Percentiles rank a stretch among this genome's conserved stretches.
Conservation (phyloP, 2,113 vertebrate genomes). For the Daubentonia madagascariensis region DNA sequence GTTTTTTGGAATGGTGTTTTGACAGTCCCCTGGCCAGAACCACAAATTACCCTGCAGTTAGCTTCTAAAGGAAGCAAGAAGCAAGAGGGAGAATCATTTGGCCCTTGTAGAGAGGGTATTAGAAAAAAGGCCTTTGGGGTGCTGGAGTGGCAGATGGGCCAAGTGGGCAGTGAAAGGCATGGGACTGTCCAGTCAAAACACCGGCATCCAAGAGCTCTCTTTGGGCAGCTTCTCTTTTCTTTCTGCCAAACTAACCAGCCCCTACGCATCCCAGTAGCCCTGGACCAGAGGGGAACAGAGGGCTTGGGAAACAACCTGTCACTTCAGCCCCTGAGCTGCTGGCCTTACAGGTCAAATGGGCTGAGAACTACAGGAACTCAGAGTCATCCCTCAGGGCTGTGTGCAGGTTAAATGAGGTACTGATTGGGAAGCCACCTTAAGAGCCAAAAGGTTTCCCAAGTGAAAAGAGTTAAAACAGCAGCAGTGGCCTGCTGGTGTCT, state of each 20-base stretch:
- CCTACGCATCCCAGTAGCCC: background rate
- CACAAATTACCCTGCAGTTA: background rate
- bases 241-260: background rate
- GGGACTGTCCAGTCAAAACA: background rate
- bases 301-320: background rate
- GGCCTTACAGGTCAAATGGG: background rate
- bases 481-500: background rate
- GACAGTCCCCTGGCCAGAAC: background rate
- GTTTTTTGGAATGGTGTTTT: constrained; percentile 36
- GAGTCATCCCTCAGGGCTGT: background rate
- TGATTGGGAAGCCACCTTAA: background rate
- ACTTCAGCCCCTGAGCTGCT: background rate
- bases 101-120: background rate
- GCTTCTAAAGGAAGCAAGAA: background rate
- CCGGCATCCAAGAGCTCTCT: background rate
- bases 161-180: background rate
- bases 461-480: background rate
- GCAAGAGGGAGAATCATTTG: background rate
- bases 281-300: background rate
- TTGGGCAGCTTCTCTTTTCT: background rate
- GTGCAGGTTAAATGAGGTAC: background rate
- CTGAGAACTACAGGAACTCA: background rate
- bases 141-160: background rate
- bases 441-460: background rate
- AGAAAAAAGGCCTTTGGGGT: background rate